Evolutionary conservation across 2,888 invertebrate species (phyloP).

Genomic region (Caenorhabditis wallacei): DNA sequence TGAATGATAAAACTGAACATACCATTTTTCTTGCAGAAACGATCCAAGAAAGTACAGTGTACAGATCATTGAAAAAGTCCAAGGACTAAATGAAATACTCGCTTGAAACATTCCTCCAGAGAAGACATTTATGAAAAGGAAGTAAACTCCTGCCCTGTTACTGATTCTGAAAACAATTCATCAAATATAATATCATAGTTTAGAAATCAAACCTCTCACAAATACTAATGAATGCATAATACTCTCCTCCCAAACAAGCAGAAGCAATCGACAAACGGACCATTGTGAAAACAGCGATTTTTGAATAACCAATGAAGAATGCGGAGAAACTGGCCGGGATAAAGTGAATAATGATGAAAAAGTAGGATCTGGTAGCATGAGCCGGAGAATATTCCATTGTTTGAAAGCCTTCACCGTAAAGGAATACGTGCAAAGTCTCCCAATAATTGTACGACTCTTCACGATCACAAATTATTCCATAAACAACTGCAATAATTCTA

Average conservation of each 20-base stretch:
- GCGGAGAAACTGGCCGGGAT: not conserved
- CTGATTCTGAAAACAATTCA: not conserved
- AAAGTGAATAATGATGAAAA: not conserved
- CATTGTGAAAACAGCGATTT: not conserved
- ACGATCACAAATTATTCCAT: not conserved
- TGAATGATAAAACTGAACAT: not conserved
- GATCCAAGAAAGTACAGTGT: not conserved
- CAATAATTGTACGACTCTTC: not conserved
- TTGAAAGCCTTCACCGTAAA: not conserved
- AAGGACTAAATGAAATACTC: not conserved
- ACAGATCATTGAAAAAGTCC: not conserved
- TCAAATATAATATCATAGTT: too few species aligned
- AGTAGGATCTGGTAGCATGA: not conserved
- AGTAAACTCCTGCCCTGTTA: too few species aligned
- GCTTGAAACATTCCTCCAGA: slow-evolving; percentile 20
- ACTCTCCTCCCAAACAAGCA: not conserved
- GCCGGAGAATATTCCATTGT: not conserved
- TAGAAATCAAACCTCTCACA: not conserved
- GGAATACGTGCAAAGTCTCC: not conserved
- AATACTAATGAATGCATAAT: not conserved
- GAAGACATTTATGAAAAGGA: not conserved
- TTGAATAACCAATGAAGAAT: not conserved
- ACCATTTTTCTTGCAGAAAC: not conserved
- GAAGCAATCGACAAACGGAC: not conserved
- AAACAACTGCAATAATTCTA: not conserved